Conservation (phyloP, 2,888 invertebrate species). For the Ormyrus thymus region DNA sequence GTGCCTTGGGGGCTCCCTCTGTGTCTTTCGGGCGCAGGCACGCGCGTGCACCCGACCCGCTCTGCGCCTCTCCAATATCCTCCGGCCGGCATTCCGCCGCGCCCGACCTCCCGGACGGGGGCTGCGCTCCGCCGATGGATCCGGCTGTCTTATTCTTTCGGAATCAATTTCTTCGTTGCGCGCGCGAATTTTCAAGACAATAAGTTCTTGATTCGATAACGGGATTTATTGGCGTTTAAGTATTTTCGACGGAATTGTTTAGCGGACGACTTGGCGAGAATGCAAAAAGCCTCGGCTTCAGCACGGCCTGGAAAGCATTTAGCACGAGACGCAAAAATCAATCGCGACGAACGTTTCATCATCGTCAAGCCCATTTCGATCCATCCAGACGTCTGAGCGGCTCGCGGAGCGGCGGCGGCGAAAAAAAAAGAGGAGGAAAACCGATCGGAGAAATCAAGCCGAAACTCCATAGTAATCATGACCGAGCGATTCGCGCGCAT, state of each 20-base stretch:
- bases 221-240: background rate
- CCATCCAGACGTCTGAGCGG: background rate
- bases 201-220: background rate
- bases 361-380: constrained; percentile 23
- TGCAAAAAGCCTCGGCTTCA: background rate
- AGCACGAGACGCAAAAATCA: constrained; percentile 29
- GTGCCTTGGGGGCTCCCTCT: too few species aligned
- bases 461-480: constrained; percentile 45
- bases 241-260: background rate
- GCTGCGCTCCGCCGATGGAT: too few species aligned
- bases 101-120: too few species aligned
- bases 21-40: too few species aligned
- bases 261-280: background rate
- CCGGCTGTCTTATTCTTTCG: too few species aligned
- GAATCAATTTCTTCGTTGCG: constrained; percentile 2
- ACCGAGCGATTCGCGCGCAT: constrained; percentile 37
- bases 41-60: too few species aligned
- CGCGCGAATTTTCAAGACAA: background rate
- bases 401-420: background rate
- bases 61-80: too few species aligned
- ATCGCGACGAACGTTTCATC: constrained; percentile 13
- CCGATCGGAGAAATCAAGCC: constrained; percentile 26
- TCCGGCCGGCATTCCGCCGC: too few species aligned
- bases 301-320: background rate
- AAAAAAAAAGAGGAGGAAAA: constrained; percentile 4